These are phyloP conservation scores for Pionites leucogaster DNA, from an alignment of 2,113 vertebrate species.

Conservation along the genomic window DNA sequence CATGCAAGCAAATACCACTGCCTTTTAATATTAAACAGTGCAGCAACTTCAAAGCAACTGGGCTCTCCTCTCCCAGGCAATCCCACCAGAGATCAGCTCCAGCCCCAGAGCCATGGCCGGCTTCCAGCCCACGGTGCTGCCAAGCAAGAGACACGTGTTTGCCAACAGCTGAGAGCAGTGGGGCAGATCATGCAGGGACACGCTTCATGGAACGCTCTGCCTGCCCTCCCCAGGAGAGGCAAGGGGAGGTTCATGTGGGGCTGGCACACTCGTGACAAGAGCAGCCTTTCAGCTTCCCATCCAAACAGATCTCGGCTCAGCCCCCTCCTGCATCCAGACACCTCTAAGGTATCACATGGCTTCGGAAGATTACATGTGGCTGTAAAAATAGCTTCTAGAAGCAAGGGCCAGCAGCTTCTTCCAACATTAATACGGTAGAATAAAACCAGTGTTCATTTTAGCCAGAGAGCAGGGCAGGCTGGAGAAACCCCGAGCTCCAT, in stretches of 20 bases:
- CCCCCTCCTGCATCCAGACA: background rate
- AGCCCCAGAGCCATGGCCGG: conserved; percentile 21
- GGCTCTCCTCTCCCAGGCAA: conserved; percentile 15
- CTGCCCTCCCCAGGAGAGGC: background rate
- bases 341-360: background rate
- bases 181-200: conserved; percentile 21
- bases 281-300: background rate
- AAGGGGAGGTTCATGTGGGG: background rate
- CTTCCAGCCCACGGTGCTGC: background rate
- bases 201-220: background rate
- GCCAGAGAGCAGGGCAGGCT: background rate
- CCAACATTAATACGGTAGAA: background rate
- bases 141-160: background rate
- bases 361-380: background rate
- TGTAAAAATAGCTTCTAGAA: conserved; percentile 37
- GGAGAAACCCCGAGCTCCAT: background rate
- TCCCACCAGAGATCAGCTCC: conserved; percentile 35
- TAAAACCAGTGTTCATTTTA: background rate
- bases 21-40: conserved; percentile 20
- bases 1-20: conserved; percentile 41
- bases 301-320: background rate
- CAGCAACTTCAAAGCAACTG: conserved; percentile 30
- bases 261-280: background rate
- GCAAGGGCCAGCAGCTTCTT: background rate
- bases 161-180: background rate